Percentiles rank a stretch among this genome's conserved stretches.
Evolutionary conservation across 2,888 invertebrate species (phyloP).

Genomic region (Hydrotaea cyrtoneurina): DNA sequence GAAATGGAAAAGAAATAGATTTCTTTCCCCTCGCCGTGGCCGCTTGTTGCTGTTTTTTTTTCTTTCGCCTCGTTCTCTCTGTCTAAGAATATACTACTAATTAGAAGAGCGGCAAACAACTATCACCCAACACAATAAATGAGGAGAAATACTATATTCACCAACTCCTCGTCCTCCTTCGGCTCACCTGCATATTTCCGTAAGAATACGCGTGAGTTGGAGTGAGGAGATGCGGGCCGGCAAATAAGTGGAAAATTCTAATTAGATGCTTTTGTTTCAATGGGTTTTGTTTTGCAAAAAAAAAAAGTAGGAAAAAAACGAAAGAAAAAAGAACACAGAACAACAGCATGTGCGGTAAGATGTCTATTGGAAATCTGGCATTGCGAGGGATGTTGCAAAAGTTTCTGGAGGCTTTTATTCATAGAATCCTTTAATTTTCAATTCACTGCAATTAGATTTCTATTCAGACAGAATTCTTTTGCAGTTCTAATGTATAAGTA

Average conservation of each 20-base stretch:
- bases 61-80: neutral
- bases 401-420: no score
- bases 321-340: no score
- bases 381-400: neutral
- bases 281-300: no score
- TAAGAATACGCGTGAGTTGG: neutral
- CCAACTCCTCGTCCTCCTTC: neutral
- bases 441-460: no score
- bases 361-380: no score
- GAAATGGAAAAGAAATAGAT: conserved; percentile 3
- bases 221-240: conserved; percentile 1
- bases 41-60: neutral
- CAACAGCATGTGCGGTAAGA: neutral
- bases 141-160: neutral
- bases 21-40: neutral
- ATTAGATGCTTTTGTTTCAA: conserved; percentile 48
- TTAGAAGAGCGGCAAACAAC: conserved; percentile 39
- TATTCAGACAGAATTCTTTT: no score
- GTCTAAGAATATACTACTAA: conserved; percentile 28
- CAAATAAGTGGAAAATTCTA: conserved; percentile 48
- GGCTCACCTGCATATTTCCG: neutral
- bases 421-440: no score
- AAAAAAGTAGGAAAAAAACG: no score
- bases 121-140: neutral
- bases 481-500: no score